These are phyloP conservation scores for Rhipidura dahli DNA, from an alignment of 2,113 vertebrate genomes.

Conservation along the genomic window DNA sequence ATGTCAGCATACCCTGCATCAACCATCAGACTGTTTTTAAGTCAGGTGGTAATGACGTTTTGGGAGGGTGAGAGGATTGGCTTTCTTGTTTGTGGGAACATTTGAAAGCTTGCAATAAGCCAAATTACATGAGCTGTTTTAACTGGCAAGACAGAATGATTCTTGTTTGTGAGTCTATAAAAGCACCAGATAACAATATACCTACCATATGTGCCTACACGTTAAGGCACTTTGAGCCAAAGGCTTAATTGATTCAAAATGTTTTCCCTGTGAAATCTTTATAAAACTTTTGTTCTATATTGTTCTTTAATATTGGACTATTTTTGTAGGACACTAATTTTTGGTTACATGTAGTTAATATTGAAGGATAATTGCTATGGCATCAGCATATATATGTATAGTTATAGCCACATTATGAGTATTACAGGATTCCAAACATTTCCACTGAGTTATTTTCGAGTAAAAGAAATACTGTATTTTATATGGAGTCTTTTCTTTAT, in stretches of 20 bases:
- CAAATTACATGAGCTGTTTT: neutral
- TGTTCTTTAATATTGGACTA: conserved; percentile 49
- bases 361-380: conserved; percentile 15
- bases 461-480: conserved; percentile 42
- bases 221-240: conserved; percentile 59
- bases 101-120: conserved; percentile 6
- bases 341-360: conserved; percentile 59
- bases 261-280: conserved; percentile 25
- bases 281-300: conserved; percentile 36
- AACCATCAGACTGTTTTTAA: neutral
- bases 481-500: conserved; percentile 24
- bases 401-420: neutral
- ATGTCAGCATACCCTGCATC: neutral
- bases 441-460: conserved; percentile 45
- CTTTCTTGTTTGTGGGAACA: conserved; percentile 11
- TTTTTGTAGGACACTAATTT: conserved; percentile 61
- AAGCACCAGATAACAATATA: conserved; percentile 41
- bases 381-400: neutral
- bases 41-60: neutral
- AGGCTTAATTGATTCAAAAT: conserved; percentile 13
- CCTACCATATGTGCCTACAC: conserved; percentile 65
- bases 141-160: neutral
- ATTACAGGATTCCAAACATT: conserved; percentile 44
- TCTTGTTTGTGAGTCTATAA: conserved; percentile 17
- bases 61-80: neutral